phyloP scores from a whole-genome alignment of 2,888 invertebrate genomes.

The Plagiodera versicolora region DNA sequence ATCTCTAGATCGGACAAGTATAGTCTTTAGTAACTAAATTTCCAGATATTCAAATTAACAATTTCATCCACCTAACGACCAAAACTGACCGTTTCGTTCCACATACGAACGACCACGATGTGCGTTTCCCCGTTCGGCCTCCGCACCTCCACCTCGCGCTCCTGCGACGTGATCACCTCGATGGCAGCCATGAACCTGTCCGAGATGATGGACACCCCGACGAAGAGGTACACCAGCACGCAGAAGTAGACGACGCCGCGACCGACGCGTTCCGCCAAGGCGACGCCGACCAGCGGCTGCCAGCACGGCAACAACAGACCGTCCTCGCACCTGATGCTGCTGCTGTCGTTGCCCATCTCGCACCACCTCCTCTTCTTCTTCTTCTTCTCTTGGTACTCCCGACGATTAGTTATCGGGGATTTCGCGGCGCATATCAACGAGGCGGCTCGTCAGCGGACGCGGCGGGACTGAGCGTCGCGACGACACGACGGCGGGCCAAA shows the following conservation, averaged over 20 bases:
- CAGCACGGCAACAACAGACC: conserved; percentile 90
- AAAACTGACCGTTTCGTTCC: conserved; percentile 88
- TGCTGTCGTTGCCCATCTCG: conserved; percentile 1
- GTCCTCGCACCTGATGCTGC: conserved; percentile 64
- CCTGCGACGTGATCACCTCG: conserved; percentile 94
- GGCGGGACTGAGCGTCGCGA: background rate
- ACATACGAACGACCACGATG: conserved; percentile 89
- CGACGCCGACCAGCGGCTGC: conserved; percentile 79
- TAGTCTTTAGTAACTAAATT: too few relatives aligned
- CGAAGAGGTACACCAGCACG: conserved; percentile 89
- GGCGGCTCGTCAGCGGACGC: background rate
- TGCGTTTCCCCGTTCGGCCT: conserved; percentile 86
- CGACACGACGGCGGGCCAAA: background rate
- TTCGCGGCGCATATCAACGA: background rate
- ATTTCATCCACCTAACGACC: too few relatives aligned
- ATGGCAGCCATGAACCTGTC: conserved; percentile 99
- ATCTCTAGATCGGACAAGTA: too few relatives aligned
- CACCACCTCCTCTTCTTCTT: background rate
- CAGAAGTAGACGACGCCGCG: conserved; percentile 91
- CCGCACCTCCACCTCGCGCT: conserved; percentile 90
- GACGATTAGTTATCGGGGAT: background rate
- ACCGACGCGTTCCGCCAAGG: conserved; percentile 74
- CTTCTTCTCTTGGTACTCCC: too few relatives aligned
- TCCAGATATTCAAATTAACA: too few relatives aligned
- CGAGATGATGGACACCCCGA: conserved; percentile 98